Conservation (phyloP, 2,797 vertebrate species). For the Amphiprion clarkii region DNA sequence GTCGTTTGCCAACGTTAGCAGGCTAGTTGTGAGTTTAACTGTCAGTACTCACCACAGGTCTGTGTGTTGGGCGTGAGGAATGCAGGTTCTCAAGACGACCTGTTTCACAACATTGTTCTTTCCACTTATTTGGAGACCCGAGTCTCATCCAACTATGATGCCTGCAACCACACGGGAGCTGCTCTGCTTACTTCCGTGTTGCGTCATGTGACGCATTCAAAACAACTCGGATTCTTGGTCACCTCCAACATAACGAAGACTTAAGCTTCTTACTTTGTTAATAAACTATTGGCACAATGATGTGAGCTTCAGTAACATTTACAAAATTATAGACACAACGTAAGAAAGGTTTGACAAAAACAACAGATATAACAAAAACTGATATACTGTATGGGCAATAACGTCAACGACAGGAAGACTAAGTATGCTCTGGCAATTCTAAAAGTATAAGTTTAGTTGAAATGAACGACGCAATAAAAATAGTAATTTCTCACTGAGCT, state of each 20-base stretch:
- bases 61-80: not conserved
- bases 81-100: slow-evolving; percentile 13
- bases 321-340: not conserved
- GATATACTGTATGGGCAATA: too few species aligned
- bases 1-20: not conserved
- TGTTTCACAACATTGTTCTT: slow-evolving; percentile 32
- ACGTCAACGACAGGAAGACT: not conserved
- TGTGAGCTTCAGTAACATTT: not conserved
- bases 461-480: not conserved
- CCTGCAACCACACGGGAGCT: not conserved
- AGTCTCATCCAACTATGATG: not conserved
- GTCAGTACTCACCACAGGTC: slow-evolving; percentile 21
- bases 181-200: slow-evolving; percentile 51
- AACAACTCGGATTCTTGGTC: slow-evolving; percentile 5
- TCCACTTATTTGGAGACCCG: not conserved
- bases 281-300: not conserved
- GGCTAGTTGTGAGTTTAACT: not conserved
- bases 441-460: not conserved
- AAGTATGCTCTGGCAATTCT: not conserved
- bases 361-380: too few species aligned
- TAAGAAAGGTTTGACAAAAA: too few species aligned
- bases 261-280: not conserved
- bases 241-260: not conserved
- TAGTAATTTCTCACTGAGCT: not conserved
- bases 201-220: slow-evolving; percentile 30